Percentiles rank a stretch among this genome's conserved stretches.
Evolutionary conservation across 2,888 invertebrate species (phyloP).

Genomic region (Amphiduros pacificus): DNA sequence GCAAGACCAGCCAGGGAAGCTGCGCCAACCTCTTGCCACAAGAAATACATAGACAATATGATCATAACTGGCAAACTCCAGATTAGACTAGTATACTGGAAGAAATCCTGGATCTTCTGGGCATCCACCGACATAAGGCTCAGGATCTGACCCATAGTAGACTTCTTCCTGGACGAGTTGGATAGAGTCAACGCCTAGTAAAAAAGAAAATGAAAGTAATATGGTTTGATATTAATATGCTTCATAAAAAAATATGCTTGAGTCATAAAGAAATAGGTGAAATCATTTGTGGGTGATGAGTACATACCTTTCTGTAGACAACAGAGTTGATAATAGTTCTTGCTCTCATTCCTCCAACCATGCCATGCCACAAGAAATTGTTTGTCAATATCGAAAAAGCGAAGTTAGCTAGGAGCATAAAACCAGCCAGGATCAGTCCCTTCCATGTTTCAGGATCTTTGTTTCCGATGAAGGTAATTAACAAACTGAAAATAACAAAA

Average conservation of each 20-base stretch:
- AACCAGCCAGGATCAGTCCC: slow-evolving; percentile 22
- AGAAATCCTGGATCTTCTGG: slow-evolving; percentile 18
- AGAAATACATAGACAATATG: slow-evolving; percentile 7
- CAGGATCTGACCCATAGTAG: slow-evolving; percentile 16
- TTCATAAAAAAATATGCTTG: no score
- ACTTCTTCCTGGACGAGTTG: slow-evolving; percentile 1
- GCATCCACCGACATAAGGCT: slow-evolving; percentile 21
- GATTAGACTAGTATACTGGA: slow-evolving; percentile 11
- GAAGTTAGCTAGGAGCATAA: slow-evolving; percentile 22
- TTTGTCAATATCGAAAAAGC: slow-evolving; percentile 16
- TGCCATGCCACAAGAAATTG: slow-evolving; percentile 22
- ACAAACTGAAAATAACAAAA: slow-evolving; percentile 21
- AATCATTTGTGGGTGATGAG: no score
- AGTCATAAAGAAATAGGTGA: no score
- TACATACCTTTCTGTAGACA: slow-evolving; percentile 29
- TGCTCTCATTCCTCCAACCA: slow-evolving; percentile 23
- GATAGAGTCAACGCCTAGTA: slow-evolving; percentile 13
- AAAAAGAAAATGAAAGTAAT: not conserved
- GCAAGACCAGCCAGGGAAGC: slow-evolving; percentile 8
- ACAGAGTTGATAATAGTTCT: slow-evolving; percentile 24
- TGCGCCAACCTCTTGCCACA: slow-evolving; percentile 3
- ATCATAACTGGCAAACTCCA: slow-evolving; percentile 15
- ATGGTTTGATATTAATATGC: not conserved
- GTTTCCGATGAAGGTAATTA: slow-evolving; percentile 21
- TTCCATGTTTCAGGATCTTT: slow-evolving; percentile 24